Percentiles rank a stretch among this genome's conserved stretches.
These are phyloP conservation scores for Discoglossus pictus DNA, from an alignment of 2,797 vertebrate species.

Conservation along the genomic window DNA sequence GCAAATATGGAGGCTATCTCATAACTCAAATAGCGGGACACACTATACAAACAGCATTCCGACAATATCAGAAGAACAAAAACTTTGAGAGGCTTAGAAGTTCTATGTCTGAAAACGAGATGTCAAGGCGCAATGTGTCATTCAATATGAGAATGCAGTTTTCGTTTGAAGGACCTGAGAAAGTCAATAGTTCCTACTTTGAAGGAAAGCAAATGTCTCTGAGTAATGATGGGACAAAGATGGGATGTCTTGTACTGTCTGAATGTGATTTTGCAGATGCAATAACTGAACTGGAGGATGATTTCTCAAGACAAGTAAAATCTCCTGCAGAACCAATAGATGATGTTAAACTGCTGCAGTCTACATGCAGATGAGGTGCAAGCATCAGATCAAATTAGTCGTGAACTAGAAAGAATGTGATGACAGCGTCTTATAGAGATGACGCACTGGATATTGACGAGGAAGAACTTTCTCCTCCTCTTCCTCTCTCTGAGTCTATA, in stretches of 20 bases:
- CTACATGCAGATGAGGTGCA: conserved; percentile 84
- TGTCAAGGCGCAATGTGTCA: conserved; percentile 94
- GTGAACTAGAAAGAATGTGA: conserved; percentile 84
- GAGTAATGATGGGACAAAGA: conserved; percentile 76
- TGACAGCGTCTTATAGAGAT: conserved; percentile 94
- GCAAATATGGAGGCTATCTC: conserved; percentile 97
- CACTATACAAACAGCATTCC: conserved; percentile 96
- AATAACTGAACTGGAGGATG: conserved; percentile 95
- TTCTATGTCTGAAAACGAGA: conserved; percentile 98
- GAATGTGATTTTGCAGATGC: conserved; percentile 89
- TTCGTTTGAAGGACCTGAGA: conserved; percentile 97
- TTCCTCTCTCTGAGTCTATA: conserved; percentile 80
- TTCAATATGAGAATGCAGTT: conserved; percentile 99
- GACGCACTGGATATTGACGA: conserved; percentile 96
- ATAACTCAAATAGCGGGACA: conserved; percentile 96
- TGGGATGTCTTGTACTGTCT: conserved; percentile 77
- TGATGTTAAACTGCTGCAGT: conserved; percentile 92
- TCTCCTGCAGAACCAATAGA: conserved; percentile 96
- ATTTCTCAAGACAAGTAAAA: conserved; percentile 95
- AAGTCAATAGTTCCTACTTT: conserved; percentile 95
- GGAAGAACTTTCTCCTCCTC: conserved; percentile 90
- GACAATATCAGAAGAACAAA: conserved; percentile 99
- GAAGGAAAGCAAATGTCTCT: conserved; percentile 93
- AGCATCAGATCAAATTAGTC: conserved; percentile 65
- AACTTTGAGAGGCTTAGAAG: conserved; percentile 96